Base-by-base conservation (phyloP, 1,140 invertebrate genomes). In the Magallana ariakensis region DNA sequence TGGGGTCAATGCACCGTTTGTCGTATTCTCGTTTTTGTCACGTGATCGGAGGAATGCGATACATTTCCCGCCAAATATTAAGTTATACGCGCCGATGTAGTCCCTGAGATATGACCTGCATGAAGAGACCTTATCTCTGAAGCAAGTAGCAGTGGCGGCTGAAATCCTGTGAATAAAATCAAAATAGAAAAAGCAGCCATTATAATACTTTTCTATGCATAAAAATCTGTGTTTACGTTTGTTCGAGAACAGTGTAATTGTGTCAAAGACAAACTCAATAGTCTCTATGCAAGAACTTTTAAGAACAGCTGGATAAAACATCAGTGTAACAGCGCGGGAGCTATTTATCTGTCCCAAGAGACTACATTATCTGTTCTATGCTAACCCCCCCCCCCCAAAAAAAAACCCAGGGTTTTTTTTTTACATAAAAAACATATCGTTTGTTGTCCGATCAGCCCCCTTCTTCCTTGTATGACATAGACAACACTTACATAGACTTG, bases 11-110 rank as follows among this genome's bases (percentile, higher is more conserved):
- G 66, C 13, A 10, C 8, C 66, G 22, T 75, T 26, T 13, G 19
- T 75, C 33, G 22, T 75, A 4, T 1, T 19, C 33, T 75, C 22
- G 66, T 75, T 75, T 62, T 19, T 62, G 8, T 26, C 66, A 10
- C 13, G 66, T 9, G 66, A 26, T 75, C 15, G 66, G 22, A 75
- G 66, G 13, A 75, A 26, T 19, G 66, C 66, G 8, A 75, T 19
- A 33, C 66, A 75, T 75, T 75, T 75, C 9, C 66, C 66, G 10
- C 66, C 66, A 10, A 75, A 22, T 33, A 75, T 75, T 75, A 75
- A 22, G 22, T 75, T 75, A 26, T 75, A 75, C 0, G 66, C 66
- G 19, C 66, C 66, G 15, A 75, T 75, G 11, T 75, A 75, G 22
- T 75, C 66, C 22, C 66, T 33, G 22, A 75, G 66, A 9, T 75